Evolutionary conservation across 2,113 vertebrate genomes (phyloP).

Genomic region (Psittacula cyanocephala): DNA sequence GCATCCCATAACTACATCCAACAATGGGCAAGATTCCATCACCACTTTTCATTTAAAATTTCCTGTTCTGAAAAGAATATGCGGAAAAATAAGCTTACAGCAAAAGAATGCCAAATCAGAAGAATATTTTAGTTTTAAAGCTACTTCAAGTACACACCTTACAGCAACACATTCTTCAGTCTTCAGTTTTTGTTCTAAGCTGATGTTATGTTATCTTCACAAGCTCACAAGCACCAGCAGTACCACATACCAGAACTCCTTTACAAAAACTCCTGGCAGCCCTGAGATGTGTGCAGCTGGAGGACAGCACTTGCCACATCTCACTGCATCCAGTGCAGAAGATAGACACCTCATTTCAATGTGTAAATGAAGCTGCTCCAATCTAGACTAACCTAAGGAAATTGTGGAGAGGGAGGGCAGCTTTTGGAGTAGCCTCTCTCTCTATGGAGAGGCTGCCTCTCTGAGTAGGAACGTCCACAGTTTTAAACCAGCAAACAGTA

Average conservation of each 20-base stretch:
- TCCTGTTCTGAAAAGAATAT: neutral
- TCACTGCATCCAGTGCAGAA: fast-evolving
- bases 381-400: neutral
- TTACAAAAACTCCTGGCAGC: neutral
- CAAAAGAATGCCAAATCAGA: neutral
- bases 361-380: neutral
- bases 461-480: neutral
- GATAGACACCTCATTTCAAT: neutral
- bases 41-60: neutral
- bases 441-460: neutral
- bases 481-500: neutral
- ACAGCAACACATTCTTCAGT: neutral
- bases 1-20: neutral
- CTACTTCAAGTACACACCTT: neutral
- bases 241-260: neutral
- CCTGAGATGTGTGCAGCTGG: neutral
- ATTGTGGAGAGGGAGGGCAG: neutral
- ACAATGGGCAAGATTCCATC: neutral
- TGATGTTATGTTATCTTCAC: neutral
- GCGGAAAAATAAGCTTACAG: neutral
- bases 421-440: neutral
- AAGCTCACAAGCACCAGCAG: neutral
- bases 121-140: neutral
- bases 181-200: neutral
- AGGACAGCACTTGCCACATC: neutral